These are phyloP conservation scores for Pipistrellus pipistrellus DNA, from an alignment of 2,797 vertebrate genomes.

Conservation along the genomic window DNA sequence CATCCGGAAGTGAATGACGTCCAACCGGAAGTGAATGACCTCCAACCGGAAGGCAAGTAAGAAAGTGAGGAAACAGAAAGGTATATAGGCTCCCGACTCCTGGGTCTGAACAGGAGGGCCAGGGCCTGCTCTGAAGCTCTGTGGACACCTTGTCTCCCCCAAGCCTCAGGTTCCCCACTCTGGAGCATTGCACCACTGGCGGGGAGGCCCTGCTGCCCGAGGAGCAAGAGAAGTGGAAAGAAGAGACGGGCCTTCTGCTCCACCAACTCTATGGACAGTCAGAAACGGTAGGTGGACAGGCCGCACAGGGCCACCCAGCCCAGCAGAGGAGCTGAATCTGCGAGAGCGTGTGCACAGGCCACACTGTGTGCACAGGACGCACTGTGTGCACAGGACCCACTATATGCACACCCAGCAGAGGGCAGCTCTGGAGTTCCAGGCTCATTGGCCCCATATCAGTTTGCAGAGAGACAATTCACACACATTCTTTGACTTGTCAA, in stretches of 20 bases:
- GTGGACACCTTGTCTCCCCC: background rate
- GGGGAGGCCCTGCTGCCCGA: constrained; percentile 91
- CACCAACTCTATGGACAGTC: constrained; percentile 91
- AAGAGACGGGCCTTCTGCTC: constrained; percentile 88
- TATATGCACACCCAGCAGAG: background rate
- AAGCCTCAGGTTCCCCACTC: constrained; percentile 89
- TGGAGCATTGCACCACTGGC: constrained; percentile 88
- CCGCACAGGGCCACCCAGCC: background rate
- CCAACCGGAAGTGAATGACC: background rate
- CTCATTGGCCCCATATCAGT: background rate
- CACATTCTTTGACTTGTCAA: background rate
- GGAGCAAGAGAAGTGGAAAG: constrained; percentile 89
- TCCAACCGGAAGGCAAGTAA: background rate
- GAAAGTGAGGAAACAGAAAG: background rate
- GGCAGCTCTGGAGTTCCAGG: too few relatives aligned
- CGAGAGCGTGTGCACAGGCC: too few relatives aligned
- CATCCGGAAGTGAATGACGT: background rate
- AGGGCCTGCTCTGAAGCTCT: background rate
- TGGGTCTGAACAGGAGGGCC: too few relatives aligned
- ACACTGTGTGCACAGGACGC: too few relatives aligned
- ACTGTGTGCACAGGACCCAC: background rate
- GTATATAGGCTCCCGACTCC: background rate
- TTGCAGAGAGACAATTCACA: background rate
- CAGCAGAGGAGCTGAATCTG: background rate
- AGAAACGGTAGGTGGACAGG: constrained; percentile 88